Evolutionary conservation across 2,888 invertebrate species (phyloP), one percentile per base, ranked within the genome.

Genomic region (Antheraea assamensis): DNA sequence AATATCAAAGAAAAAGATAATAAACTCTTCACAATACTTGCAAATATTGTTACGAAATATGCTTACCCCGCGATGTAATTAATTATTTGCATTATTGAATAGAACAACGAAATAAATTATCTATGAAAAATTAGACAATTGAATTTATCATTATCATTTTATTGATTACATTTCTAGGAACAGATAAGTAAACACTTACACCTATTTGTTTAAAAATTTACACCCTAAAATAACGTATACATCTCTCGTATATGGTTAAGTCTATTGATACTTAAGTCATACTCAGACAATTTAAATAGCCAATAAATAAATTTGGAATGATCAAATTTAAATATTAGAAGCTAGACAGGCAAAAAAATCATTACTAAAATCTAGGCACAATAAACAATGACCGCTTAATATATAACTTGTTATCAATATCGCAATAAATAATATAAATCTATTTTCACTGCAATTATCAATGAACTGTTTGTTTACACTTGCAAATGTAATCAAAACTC

Each of bases 371-470:
- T 64, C 27, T 17, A 4, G 5, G 27, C 15, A 64, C 17, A 64
- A 64, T 64, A 64, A 64, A 30, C 30, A 27, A 27, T 4, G 27
- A 64, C 30, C 15, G 13, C 4, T 30, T 64, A 27, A 1, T 3
- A 5, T 17, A 17, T 64, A 15, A 27, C 58, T 30, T 64, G 30
- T 64, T 64, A 64, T 64, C 61, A 64, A 64, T 30, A 64, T 64
- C 30, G 61, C 19, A 64, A 64, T 30, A 64, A 64, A 64, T 64
- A 4, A 42, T 42, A 42, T 42, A 58, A 24, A 24, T 58, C n/a
- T 24, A 64, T 64, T 24, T 58, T 24, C 61, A 64, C 3, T 68
- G 76, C 64, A 76, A 81, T 49, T 82, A 83, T 85, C 85, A 79
- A 79, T 79, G 77, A 77, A 77, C 74, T 76, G 75, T 78, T 73